Evolutionary conservation across 2,113 vertebrate species (phyloP).

Genomic region (Malurus elegans): DNA sequence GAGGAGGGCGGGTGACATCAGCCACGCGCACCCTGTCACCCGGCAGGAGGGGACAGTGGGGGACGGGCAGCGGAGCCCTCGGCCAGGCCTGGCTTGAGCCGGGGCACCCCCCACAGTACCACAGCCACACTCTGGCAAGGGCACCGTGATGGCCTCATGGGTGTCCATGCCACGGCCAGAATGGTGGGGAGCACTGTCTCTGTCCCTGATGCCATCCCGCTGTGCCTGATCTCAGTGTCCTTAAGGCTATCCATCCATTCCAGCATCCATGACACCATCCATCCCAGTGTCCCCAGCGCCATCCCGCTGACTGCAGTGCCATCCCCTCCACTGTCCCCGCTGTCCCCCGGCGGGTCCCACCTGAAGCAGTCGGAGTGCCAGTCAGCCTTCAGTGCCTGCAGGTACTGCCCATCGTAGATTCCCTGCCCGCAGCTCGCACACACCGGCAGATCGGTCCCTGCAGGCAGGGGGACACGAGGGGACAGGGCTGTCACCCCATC

Average conservation of each 20-base stretch:
- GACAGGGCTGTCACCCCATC: background rate
- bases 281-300: background rate
- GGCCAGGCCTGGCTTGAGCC: background rate
- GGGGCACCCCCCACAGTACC: background rate
- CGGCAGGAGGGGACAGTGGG: background rate
- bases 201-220: background rate
- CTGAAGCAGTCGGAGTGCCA: constrained; percentile 95
- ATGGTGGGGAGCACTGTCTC: background rate
- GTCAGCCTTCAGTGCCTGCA: constrained; percentile 89
- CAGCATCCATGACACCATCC: background rate
- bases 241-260: background rate
- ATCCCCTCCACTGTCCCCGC: background rate
- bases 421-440: constrained; percentile 89
- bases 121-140: background rate
- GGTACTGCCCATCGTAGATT: constrained; percentile 94
- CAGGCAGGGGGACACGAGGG: background rate
- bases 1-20: constrained; percentile 2
- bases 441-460: constrained; percentile 80
- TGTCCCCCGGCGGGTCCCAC: constrained; percentile 57
- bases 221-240: background rate
- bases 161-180: rapidly evolving
- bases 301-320: background rate
- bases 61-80: background rate
- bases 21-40: background rate
- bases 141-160: rapidly evolving